phyloP scores from a whole-genome alignment of 2,888 invertebrate genomes.

The Sympetrum striolatum region DNA sequence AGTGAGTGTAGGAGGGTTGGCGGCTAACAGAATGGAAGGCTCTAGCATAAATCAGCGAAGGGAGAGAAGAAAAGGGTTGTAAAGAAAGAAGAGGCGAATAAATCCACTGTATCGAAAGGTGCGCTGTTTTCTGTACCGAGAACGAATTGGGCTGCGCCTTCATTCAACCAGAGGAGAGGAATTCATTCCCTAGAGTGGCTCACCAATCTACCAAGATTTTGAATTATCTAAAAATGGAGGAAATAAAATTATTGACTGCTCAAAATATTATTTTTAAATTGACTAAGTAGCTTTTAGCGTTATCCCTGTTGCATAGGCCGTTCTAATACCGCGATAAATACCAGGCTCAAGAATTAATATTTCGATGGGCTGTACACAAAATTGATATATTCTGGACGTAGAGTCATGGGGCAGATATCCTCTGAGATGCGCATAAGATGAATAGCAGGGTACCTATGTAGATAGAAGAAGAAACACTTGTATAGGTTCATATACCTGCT shows the following conservation, averaged over 20 bases:
- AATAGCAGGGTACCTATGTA: too few species aligned
- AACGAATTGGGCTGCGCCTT: slow-evolving; percentile 34
- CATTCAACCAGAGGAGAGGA: neutral
- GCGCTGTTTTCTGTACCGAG: slow-evolving; percentile 24
- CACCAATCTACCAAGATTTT: neutral
- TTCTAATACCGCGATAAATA: too few species aligned
- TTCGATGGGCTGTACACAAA: too few species aligned
- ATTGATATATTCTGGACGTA: too few species aligned
- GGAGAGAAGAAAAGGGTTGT: neutral
- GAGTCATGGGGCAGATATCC: too few species aligned
- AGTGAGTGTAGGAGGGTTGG: neutral
- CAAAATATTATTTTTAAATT: too few species aligned
- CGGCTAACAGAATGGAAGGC: neutral
- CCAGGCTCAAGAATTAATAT: too few species aligned
- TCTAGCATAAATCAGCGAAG: slow-evolving; percentile 13
- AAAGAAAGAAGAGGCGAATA: neutral
- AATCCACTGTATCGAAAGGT: slow-evolving; percentile 6
- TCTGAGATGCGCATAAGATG: too few species aligned
- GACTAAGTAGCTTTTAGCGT: too few species aligned
- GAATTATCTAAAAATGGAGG: neutral
- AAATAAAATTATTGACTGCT: neutral
- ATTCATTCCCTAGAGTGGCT: neutral
- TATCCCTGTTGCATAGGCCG: too few species aligned
- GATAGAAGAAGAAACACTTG: too few species aligned
- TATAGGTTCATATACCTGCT: too few species aligned